phyloP scores from a whole-genome alignment of 2,113 vertebrate genomes.

The Campylorhamphus procurvoides region DNA sequence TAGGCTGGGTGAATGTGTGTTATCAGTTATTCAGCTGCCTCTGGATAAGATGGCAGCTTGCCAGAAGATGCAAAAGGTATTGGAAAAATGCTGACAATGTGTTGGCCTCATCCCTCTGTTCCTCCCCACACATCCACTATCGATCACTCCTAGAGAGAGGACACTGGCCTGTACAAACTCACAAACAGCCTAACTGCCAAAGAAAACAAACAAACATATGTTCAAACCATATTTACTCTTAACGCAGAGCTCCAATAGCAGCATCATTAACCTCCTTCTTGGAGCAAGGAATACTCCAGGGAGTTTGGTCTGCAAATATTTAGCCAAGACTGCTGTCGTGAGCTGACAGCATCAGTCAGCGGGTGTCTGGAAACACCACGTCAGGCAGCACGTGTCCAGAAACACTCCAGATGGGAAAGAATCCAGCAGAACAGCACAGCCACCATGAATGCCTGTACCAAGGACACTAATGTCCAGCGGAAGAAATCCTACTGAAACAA shows the following conservation, averaged over 20 bases:
- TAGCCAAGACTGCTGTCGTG: conserved; percentile 23
- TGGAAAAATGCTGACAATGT: not conserved
- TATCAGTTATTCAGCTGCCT: not conserved
- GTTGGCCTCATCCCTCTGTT: not conserved
- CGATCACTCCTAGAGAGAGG: not conserved
- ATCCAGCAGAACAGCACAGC: not conserved
- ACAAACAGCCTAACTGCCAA: not conserved
- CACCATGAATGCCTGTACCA: not conserved
- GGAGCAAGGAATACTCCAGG: not conserved
- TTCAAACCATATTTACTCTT: not conserved
- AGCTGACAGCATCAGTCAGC: conserved; percentile 32
- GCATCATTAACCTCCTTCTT: not conserved
- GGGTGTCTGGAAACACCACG: not conserved
- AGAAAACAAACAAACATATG: not conserved
- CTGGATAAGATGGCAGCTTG: not conserved
- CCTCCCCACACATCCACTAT: not conserved
- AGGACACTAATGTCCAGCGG: not conserved
- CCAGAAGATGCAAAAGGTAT: not conserved
- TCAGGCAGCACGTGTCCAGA: not conserved
- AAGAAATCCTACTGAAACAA: not conserved
- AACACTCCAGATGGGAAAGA: conserved; percentile 25
- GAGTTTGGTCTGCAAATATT: conserved; percentile 25
- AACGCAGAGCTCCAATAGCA: not conserved
- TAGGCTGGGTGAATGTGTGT: not conserved
- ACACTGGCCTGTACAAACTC: not conserved